Evolutionary conservation across 53 echinoderm and acorn worm genomes (phyloP).

Genomic region (Glandiceps talaboti): DNA sequence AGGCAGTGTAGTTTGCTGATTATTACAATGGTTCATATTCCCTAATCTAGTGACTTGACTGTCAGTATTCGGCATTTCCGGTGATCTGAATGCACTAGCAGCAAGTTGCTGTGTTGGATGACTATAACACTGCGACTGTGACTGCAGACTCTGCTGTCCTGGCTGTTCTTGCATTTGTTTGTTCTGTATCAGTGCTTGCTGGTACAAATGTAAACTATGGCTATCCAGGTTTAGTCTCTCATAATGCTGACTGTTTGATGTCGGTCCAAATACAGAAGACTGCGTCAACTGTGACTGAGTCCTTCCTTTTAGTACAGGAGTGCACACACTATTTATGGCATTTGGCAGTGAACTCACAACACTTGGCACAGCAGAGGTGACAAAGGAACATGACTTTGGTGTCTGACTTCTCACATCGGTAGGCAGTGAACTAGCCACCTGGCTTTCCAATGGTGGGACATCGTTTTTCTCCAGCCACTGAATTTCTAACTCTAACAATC

Average conservation of each 20-base stretch:
- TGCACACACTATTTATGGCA: neutral
- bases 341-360: neutral
- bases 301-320: neutral
- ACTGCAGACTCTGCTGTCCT: neutral
- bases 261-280: neutral
- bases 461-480: constrained; percentile 41
- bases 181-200: neutral
- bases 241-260: neutral
- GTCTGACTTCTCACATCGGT: no score
- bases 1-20: neutral
- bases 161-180: neutral
- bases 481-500: constrained; percentile 65
- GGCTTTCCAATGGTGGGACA: neutral
- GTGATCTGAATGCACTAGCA: no score
- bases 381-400: no score
- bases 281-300: neutral
- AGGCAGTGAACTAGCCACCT: no score
- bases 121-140: neutral
- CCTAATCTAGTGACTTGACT: neutral
- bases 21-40: neutral
- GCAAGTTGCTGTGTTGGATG: no score
- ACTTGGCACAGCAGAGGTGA: no score
- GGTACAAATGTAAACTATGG: no score
- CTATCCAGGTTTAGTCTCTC: no score
- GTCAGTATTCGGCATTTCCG: neutral